Evolutionary conservation across 2,797 vertebrate genomes (phyloP).

Genomic region (Sciurus carolinensis): DNA sequence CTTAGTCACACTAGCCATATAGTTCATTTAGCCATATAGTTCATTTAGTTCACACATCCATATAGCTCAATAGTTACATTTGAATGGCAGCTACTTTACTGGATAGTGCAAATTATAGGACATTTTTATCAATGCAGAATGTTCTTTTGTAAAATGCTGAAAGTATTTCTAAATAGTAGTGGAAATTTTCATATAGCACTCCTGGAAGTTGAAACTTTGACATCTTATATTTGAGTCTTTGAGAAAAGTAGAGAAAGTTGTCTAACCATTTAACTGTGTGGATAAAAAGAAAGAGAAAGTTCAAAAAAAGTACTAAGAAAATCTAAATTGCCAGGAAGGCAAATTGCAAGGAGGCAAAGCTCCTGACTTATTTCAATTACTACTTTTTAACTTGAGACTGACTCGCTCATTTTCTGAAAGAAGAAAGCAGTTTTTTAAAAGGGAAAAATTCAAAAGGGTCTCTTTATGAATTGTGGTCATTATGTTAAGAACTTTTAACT

Average conservation of each 20-base stretch:
- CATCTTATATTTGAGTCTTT: not conserved
- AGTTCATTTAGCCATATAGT: no score
- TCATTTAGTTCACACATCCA: no score
- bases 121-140: not conserved
- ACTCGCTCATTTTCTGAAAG: not conserved
- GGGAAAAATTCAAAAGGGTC: not conserved
- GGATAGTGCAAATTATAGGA: not conserved
- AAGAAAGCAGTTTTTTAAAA: slow-evolving; percentile 19
- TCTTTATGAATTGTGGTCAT: not conserved
- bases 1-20: not conserved
- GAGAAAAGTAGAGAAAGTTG: slow-evolving; percentile 2
- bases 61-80: not conserved
- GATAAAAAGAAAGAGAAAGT: not conserved
- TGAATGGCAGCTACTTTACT: not conserved
- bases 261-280: not conserved
- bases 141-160: not conserved
- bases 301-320: not conserved
- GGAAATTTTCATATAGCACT: slow-evolving; percentile 10
- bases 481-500: slow-evolving; percentile 30
- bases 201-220: not conserved
- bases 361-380: slow-evolving; percentile 36
- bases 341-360: not conserved
- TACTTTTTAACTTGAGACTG: slow-evolving; percentile 62
- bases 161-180: slow-evolving; percentile 9
- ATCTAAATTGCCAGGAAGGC: not conserved